Conservation (phyloP, 2,113 vertebrate genomes). For the Chaetops frenatus region DNA sequence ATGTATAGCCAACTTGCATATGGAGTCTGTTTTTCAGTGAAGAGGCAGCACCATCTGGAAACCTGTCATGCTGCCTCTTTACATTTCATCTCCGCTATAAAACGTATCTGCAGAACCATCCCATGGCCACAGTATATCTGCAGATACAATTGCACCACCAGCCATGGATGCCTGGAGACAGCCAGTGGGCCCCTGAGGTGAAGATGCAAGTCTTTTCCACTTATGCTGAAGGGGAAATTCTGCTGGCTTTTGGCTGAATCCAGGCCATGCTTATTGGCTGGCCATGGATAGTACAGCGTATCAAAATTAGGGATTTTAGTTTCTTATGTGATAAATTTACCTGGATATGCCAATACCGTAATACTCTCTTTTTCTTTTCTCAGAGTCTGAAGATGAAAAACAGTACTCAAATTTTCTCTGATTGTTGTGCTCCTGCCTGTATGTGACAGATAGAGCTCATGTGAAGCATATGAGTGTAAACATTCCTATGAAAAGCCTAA, state of each 20-base stretch:
- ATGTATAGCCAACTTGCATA: neutral
- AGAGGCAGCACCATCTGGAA: constrained; percentile 3
- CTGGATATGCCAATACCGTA: neutral
- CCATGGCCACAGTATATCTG: neutral
- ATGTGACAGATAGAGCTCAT: neutral
- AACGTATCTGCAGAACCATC: neutral
- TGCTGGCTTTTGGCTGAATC: neutral
- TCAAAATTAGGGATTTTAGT: neutral
- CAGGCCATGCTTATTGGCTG: neutral
- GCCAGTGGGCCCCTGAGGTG: neutral
- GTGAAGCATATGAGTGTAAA: neutral
- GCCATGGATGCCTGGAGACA: neutral
- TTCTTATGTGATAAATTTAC: neutral
- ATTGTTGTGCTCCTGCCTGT: neutral
- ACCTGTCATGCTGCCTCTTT: neutral
- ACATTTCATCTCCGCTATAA: neutral
- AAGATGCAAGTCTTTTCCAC: neutral
- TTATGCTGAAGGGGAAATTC: neutral
- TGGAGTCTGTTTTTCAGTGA: neutral
- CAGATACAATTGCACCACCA: neutral
- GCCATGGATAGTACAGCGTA: neutral
- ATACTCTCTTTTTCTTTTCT: neutral
- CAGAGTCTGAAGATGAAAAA: neutral
- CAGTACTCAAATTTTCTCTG: neutral
- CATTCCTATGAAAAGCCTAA: neutral